phyloP scores from a whole-genome alignment of 2,113 vertebrate genomes.

The Microcebus lehilahytsara region DNA sequence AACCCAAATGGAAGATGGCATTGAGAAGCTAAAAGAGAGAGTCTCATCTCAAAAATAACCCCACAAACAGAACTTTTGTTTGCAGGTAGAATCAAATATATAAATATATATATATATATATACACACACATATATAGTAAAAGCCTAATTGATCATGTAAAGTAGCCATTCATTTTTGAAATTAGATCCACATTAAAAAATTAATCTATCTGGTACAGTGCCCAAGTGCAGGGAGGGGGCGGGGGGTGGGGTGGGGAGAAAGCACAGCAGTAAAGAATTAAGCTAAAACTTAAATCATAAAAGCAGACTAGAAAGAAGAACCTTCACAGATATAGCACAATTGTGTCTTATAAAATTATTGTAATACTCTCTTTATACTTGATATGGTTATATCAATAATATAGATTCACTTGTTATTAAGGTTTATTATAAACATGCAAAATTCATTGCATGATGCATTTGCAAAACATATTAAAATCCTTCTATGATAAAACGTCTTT shows the following conservation, averaged over 20 bases:
- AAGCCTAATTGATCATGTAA: slow-evolving; percentile 78
- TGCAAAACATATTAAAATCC: slow-evolving; percentile 81
- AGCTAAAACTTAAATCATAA: slow-evolving; percentile 76
- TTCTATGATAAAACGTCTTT: slow-evolving; percentile 75
- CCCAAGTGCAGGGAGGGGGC: slow-evolving; percentile 51
- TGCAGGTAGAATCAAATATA: slow-evolving; percentile 74
- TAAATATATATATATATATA: neutral
- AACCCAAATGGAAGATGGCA: slow-evolving; percentile 61
- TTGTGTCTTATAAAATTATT: slow-evolving; percentile 83
- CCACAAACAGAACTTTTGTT: slow-evolving; percentile 55
- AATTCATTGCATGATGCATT: slow-evolving; percentile 87
- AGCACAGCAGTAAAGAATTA: slow-evolving; percentile 67
- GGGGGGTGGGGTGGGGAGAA: neutral
- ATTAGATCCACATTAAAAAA: slow-evolving; percentile 79
- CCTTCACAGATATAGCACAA: slow-evolving; percentile 82
- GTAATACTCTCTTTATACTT: slow-evolving; percentile 81
- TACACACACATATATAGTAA: slow-evolving; percentile 52
- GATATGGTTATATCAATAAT: slow-evolving; percentile 80
- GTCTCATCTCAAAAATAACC: slow-evolving; percentile 64
- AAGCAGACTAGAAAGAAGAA: slow-evolving; percentile 79
- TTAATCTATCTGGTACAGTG: slow-evolving; percentile 72
- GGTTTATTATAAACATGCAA: slow-evolving; percentile 88
- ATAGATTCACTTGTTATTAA: slow-evolving; percentile 84
- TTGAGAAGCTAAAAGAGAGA: slow-evolving; percentile 68
- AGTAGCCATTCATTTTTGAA: slow-evolving; percentile 79